phyloP scores from a whole-genome alignment of 2,797 vertebrate genomes.

The Microchirus variegatus region DNA sequence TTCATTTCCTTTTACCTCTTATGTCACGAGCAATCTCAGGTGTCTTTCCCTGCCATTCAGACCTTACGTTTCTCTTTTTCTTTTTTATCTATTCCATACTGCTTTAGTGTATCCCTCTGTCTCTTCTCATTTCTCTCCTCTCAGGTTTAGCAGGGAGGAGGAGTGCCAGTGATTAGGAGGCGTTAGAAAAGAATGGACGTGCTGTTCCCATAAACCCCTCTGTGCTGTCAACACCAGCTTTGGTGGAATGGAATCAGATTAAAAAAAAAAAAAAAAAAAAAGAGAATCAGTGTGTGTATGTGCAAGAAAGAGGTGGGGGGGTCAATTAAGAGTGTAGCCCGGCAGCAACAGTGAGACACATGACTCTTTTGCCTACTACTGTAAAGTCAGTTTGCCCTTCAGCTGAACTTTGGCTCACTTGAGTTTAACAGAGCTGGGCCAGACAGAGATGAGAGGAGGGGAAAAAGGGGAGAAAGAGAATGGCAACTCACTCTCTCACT shows the following conservation, averaged over 20 bases:
- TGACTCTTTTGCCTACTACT: constrained; percentile 85
- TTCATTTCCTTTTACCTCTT: constrained; percentile 47
- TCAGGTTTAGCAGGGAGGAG: constrained; percentile 65
- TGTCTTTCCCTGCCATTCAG: constrained; percentile 43
- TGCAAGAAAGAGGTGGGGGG: constrained; percentile 20
- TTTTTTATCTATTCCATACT: constrained; percentile 53
- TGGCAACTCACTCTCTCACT: constrained; percentile 51
- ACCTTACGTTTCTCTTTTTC: neutral
- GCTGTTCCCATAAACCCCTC: constrained; percentile 92
- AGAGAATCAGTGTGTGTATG: constrained; percentile 71
- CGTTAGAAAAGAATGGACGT: constrained; percentile 92
- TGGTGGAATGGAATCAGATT: constrained; percentile 97
- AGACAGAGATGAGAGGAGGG: constrained; percentile 58
- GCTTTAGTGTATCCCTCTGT: constrained; percentile 46
- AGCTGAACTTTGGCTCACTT: constrained; percentile 96
- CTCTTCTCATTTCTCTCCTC: constrained; percentile 67
- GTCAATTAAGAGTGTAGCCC: constrained; percentile 67
- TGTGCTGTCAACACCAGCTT: constrained; percentile 97
- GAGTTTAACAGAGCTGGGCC: constrained; percentile 45
- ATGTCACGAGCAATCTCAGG: constrained; percentile 25
- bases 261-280: constrained; percentile 72
- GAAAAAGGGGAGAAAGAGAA: constrained; percentile 42
- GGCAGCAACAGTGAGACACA: constrained; percentile 87
- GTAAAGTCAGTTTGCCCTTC: constrained; percentile 91
- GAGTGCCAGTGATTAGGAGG: constrained; percentile 79